phyloP scores from a whole-genome alignment of 2,113 vertebrate genomes.

The Emydura subglobosa region DNA sequence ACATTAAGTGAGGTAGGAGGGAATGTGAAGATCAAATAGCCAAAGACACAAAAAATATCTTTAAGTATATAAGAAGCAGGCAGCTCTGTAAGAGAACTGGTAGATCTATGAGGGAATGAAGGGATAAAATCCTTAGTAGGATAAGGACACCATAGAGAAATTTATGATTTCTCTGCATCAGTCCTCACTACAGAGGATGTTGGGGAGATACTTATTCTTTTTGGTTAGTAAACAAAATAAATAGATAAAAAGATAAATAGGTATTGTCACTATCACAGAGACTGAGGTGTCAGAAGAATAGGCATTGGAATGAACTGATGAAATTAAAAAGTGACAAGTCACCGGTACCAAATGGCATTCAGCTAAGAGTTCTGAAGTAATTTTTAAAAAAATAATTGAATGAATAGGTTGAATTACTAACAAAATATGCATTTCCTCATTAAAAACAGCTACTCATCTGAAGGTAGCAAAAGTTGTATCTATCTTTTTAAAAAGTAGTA shows the following conservation, averaged over 20 bases:
- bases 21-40: neutral
- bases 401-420: neutral
- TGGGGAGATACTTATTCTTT: neutral
- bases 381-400: neutral
- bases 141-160: neutral
- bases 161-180: neutral
- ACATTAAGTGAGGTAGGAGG: neutral
- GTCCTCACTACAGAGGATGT: neutral
- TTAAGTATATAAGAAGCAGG: neutral
- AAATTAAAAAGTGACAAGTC: accelerated
- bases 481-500: neutral
- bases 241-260: neutral
- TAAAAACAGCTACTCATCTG: neutral
- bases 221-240: neutral
- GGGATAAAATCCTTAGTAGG: neutral
- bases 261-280: neutral
- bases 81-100: neutral
- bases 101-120: neutral
- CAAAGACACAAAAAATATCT: neutral
- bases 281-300: neutral
- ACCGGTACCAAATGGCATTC: neutral
- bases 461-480: neutral
- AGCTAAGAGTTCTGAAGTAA: neutral
- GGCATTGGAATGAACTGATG: neutral
- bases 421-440: neutral